These are phyloP conservation scores for Xylophagus ater DNA, from an alignment of 2,888 invertebrate genomes.

Conservation along the genomic window DNA sequence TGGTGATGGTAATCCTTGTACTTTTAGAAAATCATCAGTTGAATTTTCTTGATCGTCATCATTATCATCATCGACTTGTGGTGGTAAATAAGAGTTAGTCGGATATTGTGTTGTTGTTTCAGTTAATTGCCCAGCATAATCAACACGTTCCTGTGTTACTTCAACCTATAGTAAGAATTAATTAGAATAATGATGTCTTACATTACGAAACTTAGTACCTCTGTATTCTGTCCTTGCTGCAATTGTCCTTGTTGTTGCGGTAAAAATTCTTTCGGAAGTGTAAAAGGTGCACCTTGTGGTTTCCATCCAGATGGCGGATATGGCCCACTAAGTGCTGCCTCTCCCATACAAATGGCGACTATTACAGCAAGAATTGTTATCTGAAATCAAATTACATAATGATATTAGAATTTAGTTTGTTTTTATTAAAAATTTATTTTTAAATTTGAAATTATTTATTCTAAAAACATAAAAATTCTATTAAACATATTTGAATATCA, in stretches of 20 bases:
- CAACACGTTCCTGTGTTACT: constrained; percentile 29
- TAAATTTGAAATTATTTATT: constrained; percentile 2
- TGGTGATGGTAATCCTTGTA: constrained; percentile 19
- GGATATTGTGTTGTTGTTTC: constrained; percentile 16
- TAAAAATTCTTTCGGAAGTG: constrained; percentile 29
- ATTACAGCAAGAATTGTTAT: constrained; percentile 19
- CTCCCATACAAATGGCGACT: constrained; percentile 19
- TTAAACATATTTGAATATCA: no score
- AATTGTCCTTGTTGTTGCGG: constrained; percentile 19
- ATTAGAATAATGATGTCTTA: neutral
- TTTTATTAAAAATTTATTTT: constrained; percentile 1
- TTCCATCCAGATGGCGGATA: constrained; percentile 39
- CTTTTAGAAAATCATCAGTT: constrained; percentile 15
- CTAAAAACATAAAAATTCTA: no score
- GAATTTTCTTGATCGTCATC: constrained; percentile 7
- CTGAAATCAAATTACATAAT: constrained; percentile 15
- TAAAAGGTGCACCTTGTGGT: constrained; percentile 33
- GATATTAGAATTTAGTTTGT: neutral
- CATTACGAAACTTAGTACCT: neutral
- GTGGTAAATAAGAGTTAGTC: constrained; percentile 24
- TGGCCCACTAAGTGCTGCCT: constrained; percentile 25
- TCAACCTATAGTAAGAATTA: constrained; percentile 15
- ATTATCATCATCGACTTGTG: constrained; percentile 11
- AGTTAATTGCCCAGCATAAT: constrained; percentile 26
- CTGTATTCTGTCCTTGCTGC: no score